Evolutionary conservation across 2,888 invertebrate genomes (phyloP).

Genomic region (Pediacus dermestoides): DNA sequence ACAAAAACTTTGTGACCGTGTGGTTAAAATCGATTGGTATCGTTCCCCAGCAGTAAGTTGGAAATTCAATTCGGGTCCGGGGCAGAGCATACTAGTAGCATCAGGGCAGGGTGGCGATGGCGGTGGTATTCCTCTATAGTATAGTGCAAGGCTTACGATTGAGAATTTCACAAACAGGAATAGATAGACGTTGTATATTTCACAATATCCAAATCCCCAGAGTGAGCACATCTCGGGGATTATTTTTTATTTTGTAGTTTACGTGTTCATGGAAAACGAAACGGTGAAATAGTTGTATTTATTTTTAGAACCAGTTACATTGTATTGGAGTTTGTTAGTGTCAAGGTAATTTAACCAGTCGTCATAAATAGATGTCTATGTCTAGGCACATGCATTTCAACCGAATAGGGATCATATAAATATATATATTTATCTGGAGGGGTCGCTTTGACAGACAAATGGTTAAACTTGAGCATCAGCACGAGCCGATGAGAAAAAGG

Average conservation of each 20-base stretch:
- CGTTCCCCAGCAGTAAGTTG: constrained; percentile 12
- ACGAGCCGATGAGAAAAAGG: constrained; percentile 38
- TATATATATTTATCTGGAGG: constrained; percentile 42
- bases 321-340: constrained; percentile 46
- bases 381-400: constrained; percentile 43
- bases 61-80: constrained; percentile 33
- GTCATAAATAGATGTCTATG: constrained; percentile 45
- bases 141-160: constrained; percentile 33
- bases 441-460: constrained; percentile 48
- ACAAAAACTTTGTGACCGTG: constrained; percentile 6
- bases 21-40: constrained; percentile 12
- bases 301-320: constrained; percentile 19
- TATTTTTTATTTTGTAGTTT: constrained; percentile 25
- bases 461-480: constrained; percentile 40
- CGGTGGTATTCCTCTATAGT: too few relatives aligned
- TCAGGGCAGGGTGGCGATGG: constrained; percentile 27
- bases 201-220: constrained; percentile 33
- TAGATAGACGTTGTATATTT: constrained; percentile 37
- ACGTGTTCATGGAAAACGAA: constrained; percentile 32
- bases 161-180: constrained; percentile 35
- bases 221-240: constrained; percentile 20
- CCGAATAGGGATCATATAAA: constrained; percentile 42
- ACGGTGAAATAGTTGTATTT: constrained; percentile 13
- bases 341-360: constrained; percentile 50
- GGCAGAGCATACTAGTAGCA: constrained; percentile 25